Conservation (phyloP, 2,888 invertebrate species). For the Tetranychus truncatus region DNA sequence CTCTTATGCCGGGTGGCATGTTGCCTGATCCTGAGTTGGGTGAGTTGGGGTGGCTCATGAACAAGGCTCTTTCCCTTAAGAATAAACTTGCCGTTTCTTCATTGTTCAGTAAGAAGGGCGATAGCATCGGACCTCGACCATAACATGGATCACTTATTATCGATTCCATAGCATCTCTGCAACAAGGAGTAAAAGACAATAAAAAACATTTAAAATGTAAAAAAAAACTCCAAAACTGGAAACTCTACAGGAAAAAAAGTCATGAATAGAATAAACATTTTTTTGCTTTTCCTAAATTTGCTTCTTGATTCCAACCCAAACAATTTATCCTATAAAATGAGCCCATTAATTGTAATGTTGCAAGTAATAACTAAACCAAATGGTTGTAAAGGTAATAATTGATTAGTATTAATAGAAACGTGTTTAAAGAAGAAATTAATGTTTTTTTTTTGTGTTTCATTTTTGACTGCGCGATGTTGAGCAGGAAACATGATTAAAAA, state of each 20-base stretch:
- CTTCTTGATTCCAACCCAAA: too few species aligned
- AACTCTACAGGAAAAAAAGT: background rate
- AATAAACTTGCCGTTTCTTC: constrained; percentile 21
- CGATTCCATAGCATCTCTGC: constrained; percentile 62
- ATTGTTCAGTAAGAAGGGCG: constrained; percentile 21
- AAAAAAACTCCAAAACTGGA: background rate
- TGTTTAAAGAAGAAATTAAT: too few species aligned
- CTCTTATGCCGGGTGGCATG: background rate
- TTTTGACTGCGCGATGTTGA: too few species aligned
- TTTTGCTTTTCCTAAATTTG: too few species aligned
- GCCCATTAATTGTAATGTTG: too few species aligned
- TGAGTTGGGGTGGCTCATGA: background rate
- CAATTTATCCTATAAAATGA: too few species aligned
- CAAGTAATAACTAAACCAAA: too few species aligned
- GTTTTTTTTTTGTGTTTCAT: too few species aligned
- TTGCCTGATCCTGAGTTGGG: background rate
- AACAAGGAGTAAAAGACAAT: background rate
- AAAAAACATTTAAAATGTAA: background rate
- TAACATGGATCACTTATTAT: constrained; percentile 25
- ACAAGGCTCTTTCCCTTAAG: constrained; percentile 19
- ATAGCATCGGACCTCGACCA: constrained; percentile 21
- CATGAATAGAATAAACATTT: background rate
- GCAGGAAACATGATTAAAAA: too few species aligned
- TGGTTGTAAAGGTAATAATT: too few species aligned
- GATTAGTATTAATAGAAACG: too few species aligned